These are phyloP conservation scores for human DNA, from an alignment of 2,113 vertebrate genomes.

Conservation along the genomic window DNA sequence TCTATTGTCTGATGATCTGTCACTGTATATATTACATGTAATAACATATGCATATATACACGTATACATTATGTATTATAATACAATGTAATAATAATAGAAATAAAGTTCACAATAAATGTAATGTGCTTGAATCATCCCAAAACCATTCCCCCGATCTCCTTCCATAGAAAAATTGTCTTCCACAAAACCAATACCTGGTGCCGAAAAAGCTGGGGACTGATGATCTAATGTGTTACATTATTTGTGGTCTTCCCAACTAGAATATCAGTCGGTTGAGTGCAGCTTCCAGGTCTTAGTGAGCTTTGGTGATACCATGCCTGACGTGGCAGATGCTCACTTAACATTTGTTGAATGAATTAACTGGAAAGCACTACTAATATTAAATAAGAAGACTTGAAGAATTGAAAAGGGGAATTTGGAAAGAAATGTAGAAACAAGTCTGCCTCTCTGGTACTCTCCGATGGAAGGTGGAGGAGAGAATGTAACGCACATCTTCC, in stretches of 20 bases:
- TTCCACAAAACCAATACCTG: no score
- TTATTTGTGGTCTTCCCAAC: not conserved
- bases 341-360: not conserved
- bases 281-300: not conserved
- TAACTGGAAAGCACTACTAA: not conserved
- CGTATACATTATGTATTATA: no score
- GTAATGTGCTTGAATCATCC: no score
- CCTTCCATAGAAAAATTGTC: no score
- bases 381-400: not conserved
- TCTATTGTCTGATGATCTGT: no score
- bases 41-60: no score
- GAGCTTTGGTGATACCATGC: not conserved
- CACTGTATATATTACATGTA: no score
- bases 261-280: not conserved
- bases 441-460: not conserved
- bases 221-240: not conserved
- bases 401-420: not conserved
- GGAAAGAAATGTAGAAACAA: not conserved
- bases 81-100: no score
- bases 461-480: not conserved
- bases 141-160: no score
- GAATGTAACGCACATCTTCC: not conserved
- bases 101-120: no score
- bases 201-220: no score
- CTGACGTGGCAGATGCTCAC: not conserved